phyloP scores from a whole-genome alignment of 2,888 invertebrate species.

The Anorthoa munda region DNA sequence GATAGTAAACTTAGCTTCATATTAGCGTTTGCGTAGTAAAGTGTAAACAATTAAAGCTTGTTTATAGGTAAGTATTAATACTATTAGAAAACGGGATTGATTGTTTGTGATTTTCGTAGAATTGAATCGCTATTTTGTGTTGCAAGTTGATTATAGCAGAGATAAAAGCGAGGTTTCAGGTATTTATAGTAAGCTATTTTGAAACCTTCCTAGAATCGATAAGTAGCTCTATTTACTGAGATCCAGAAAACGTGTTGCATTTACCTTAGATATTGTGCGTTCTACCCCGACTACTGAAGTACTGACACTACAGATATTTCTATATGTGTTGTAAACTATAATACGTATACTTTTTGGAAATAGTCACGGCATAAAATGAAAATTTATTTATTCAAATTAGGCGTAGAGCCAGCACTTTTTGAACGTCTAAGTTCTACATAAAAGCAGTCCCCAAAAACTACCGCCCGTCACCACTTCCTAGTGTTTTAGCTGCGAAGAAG shows the following conservation, averaged over 20 bases:
- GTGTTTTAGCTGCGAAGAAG: no score
- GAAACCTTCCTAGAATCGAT: background rate
- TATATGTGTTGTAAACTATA: background rate
- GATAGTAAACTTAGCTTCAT: slow-evolving; percentile 30
- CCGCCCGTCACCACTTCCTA: no score
- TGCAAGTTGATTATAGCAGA: background rate
- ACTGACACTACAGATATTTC: no score
- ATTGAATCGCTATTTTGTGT: slow-evolving; percentile 14
- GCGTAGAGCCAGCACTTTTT: no score
- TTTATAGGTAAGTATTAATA: background rate
- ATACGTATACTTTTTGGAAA: background rate
- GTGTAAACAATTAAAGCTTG: slow-evolving; percentile 8
- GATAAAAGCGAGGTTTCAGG: background rate
- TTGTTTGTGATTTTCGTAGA: background rate
- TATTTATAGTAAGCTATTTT: slow-evolving; percentile 1
- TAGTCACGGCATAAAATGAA: no score
- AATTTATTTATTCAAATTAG: no score
- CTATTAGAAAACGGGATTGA: background rate
- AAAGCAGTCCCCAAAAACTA: no score
- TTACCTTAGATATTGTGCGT: background rate
- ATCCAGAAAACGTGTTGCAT: slow-evolving; percentile 1
- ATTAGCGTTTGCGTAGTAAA: slow-evolving; percentile 12
- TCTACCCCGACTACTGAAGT: no score
- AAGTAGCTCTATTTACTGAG: background rate
- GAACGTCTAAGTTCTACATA: no score